These are phyloP conservation scores for Aurelia aurita DNA, from an alignment of 30 jellyfish, hydroid and myxozoan genomes.

Conservation along the genomic window DNA sequence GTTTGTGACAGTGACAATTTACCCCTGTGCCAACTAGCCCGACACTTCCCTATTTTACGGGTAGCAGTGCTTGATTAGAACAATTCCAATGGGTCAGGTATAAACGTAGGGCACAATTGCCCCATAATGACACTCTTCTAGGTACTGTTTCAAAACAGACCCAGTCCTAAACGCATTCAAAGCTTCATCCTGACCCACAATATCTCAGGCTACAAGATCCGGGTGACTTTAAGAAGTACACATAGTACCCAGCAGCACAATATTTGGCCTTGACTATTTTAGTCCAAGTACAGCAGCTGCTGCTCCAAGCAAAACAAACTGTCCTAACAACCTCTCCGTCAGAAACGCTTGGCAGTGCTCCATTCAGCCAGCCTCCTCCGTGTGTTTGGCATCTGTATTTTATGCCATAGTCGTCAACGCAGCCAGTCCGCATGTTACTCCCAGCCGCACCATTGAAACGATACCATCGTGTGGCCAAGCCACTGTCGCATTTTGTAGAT, in stretches of 20 bases:
- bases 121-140: no score
- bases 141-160: no score
- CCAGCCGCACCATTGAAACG: conserved; percentile 8
- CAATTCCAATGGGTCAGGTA: no score
- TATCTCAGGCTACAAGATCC: no score
- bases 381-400: neutral
- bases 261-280: neutral
- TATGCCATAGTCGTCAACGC: neutral
- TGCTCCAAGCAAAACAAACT: neutral
- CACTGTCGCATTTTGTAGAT: neutral
- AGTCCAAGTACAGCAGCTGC: neutral
- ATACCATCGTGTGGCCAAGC: neutral
- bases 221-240: no score
- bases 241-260: neutral
- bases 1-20: no score
- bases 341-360: neutral
- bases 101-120: no score
- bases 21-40: no score
- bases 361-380: conserved; percentile 6
- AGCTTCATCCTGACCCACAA: no score
- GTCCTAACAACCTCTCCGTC: conserved; percentile 2
- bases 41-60: no score
- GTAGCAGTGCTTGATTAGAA: no score
- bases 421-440: neutral
- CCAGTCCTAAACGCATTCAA: no score